Conservation (phyloP, 2,113 vertebrate species). For the Felis chaus region DNA sequence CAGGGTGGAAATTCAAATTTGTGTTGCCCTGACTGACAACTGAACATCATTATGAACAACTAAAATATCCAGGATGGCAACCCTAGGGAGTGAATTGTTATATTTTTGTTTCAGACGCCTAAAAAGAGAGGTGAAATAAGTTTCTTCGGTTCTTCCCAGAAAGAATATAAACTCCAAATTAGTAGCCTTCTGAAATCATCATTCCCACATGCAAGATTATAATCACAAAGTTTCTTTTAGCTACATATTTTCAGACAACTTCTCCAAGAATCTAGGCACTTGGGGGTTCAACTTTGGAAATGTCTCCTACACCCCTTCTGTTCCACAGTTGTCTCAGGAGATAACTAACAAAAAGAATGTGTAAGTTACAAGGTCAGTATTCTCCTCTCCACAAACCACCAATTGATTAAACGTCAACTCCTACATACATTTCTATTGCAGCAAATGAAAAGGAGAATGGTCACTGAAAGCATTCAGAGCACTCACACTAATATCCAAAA, state of each 20-base stretch:
- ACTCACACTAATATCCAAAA: background rate
- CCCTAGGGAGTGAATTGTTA: background rate
- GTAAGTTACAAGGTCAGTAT: slow-evolving; percentile 33
- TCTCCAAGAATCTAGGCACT: background rate
- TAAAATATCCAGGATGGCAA: background rate
- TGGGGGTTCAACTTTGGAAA: background rate
- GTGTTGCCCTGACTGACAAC: background rate
- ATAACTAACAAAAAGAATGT: background rate
- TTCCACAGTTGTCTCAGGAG: slow-evolving; percentile 11
- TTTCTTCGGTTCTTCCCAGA: background rate
- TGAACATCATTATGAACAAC: background rate
- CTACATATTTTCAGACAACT: slow-evolving; percentile 27
- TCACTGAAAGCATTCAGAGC: background rate
- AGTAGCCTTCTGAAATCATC: background rate
- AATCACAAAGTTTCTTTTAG: slow-evolving; percentile 14
- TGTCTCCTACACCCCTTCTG: background rate
- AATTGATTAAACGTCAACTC: slow-evolving; percentile 1
- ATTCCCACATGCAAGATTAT: background rate
- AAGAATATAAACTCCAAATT: background rate
- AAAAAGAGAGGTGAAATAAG: background rate
- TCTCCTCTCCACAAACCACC: background rate
- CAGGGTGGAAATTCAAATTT: background rate
- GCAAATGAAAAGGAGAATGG: slow-evolving; percentile 1
- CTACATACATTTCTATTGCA: background rate
- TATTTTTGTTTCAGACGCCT: background rate